phyloP scores from a whole-genome alignment of 2,888 invertebrate species.

The Trichogramma evanescens region DNA sequence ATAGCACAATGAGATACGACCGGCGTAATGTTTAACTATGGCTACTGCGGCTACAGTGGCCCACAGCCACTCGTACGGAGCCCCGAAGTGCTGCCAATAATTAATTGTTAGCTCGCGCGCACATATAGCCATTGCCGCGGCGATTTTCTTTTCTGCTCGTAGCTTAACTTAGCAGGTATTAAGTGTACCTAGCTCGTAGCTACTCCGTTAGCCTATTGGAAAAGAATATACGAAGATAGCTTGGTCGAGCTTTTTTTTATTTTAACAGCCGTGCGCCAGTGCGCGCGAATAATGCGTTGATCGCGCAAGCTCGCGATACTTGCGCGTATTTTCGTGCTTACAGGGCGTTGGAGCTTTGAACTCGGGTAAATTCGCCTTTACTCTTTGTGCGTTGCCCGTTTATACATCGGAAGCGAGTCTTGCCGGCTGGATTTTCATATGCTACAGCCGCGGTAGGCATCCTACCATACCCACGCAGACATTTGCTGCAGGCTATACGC shows the following conservation, averaged over 20 bases:
- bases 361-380: too few relatives aligned
- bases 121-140: neutral
- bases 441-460: too few relatives aligned
- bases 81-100: conserved; percentile 42
- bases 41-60: conserved; percentile 15
- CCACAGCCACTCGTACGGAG: conserved; percentile 20
- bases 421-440: too few relatives aligned
- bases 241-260: neutral
- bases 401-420: too few relatives aligned
- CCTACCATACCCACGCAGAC: too few relatives aligned
- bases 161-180: conserved; percentile 21
- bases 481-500: too few relatives aligned
- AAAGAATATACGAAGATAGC: conserved; percentile 18
- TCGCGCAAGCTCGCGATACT: too few relatives aligned
- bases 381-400: too few relatives aligned
- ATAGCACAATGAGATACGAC: conserved; percentile 47
- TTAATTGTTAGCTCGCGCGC: conserved; percentile 43
- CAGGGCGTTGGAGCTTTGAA: too few relatives aligned
- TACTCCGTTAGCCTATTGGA: conserved; percentile 4
- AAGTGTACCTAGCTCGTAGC: conserved; percentile 5
- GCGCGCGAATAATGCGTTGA: too few relatives aligned
- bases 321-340: too few relatives aligned
- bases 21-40: conserved; percentile 47
- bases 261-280: too few relatives aligned
- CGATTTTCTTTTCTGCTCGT: neutral